These are phyloP conservation scores for Mamestra configurata DNA, from an alignment of 1,140 invertebrate genomes.

Conservation along the genomic window DNA sequence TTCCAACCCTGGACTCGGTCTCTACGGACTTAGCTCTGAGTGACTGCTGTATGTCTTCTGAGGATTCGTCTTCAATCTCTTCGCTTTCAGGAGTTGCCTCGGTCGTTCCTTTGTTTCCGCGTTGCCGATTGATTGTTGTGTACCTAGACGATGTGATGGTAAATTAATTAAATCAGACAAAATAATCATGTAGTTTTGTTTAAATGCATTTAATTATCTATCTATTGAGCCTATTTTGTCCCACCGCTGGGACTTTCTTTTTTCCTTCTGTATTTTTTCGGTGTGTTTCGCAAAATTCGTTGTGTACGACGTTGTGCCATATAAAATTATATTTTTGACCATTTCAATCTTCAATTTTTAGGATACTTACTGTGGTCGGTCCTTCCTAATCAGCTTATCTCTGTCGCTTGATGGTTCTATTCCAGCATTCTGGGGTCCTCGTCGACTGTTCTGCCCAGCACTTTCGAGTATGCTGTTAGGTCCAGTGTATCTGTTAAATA, in stretches of 20 bases:
- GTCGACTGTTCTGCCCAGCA: slow-evolving; percentile 88
- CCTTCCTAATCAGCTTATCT: slow-evolving; percentile 81
- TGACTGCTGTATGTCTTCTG: slow-evolving; percentile 56
- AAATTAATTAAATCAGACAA: background rate
- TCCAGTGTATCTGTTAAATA: slow-evolving; percentile 60
- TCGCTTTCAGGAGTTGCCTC: slow-evolving; percentile 74
- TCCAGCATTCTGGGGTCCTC: slow-evolving; percentile 92
- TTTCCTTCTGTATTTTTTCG: too few relatives aligned
- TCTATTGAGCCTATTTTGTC: too few relatives aligned
- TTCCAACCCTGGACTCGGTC: slow-evolving; percentile 63
- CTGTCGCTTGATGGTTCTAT: slow-evolving; percentile 81
- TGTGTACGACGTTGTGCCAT: too few relatives aligned
- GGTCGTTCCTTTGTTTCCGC: slow-evolving; percentile 67
- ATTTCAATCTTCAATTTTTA: too few relatives aligned
- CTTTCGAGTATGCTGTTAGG: slow-evolving; percentile 63
- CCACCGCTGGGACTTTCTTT: too few relatives aligned
- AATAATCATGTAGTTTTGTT: too few relatives aligned
- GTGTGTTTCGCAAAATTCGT: too few relatives aligned
- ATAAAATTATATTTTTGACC: too few relatives aligned
- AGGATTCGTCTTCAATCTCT: slow-evolving; percentile 70
- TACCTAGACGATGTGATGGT: slow-evolving; percentile 72
- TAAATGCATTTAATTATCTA: too few relatives aligned
- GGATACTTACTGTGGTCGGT: slow-evolving; percentile 90
- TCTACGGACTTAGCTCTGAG: slow-evolving; percentile 67
- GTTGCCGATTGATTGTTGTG: slow-evolving; percentile 88